Base-by-base conservation (phyloP, 2,888 invertebrate species). In the Dasysyrphus tricinctus region DNA sequence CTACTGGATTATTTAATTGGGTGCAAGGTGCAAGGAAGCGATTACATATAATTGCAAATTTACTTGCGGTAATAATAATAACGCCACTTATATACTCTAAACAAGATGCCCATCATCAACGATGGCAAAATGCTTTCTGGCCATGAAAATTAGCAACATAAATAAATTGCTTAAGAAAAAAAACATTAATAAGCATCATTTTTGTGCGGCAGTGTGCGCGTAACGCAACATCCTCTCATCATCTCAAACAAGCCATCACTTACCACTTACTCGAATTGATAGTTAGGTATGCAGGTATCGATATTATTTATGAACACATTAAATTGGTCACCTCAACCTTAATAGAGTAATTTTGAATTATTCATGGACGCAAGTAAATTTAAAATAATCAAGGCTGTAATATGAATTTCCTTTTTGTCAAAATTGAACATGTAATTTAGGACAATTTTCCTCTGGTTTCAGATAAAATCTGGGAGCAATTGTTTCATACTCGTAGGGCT, bases 11-110 rank as follows among this genome's bases (percentile, higher is more conserved):
- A 79, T 82, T 86, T 78, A 86, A 86, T 82, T 79, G 72, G 42
- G 82, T 82, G 82, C 86, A 91, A 91, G 91, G 90, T 91, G 90
- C 90, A 91, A 91, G 91, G 90, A 91, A 91, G 88, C 91, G 89
- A 91, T 91, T 91, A 91, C 82, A 89, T 82, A 89, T 92, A 91
- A 91, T 91, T 91, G 91, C 90, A 88, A 89, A 90, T 89, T 91
- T 90, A 91, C 90, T 90, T 90, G 91, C 90, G 75, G 86, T 86
- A 86, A 86, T 86, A 74, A 79, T 79, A 82, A 86, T 72, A 72
- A 78, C 75, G 54, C 78, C 86, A 86, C 75, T 86, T 86, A 69
- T 54, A 78, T 59, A 63, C 63, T 61, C 78, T 86, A 86, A 86
- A 86, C 86, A 86, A 86, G 86, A 86, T 86, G 78, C 86, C 86